Evolutionary conservation across 30 jellyfish, hydroid and myxozoan genomes (phyloP).

Genomic region (Turritopsis rubra): DNA sequence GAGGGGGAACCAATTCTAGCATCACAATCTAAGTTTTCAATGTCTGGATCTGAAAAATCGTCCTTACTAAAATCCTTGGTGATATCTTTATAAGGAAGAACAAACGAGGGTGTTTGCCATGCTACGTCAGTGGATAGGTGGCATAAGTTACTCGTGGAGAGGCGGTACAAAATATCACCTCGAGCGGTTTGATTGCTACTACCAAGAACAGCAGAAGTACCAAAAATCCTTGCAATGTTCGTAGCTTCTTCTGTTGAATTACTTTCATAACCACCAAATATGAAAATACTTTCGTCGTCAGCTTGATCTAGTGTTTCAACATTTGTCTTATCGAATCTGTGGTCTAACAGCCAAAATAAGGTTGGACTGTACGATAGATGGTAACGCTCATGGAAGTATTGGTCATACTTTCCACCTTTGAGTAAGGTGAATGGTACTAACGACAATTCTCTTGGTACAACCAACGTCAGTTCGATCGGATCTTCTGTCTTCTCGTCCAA

Average conservation of each 20-base stretch:
- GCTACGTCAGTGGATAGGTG: conserved; percentile 79
- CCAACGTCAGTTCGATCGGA: conserved; percentile 34
- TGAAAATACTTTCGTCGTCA: conserved; percentile 22
- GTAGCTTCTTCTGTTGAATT: conserved; percentile 26
- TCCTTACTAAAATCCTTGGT: conserved; percentile 43
- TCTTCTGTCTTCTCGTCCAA: conserved; percentile 15
- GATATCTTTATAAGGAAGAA: conserved; percentile 64
- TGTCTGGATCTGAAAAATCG: conserved; percentile 56
- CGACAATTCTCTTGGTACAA: conserved; percentile 74
- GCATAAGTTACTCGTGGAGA: conserved; percentile 48
- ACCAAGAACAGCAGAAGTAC: conserved; percentile 29
- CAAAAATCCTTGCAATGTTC: conserved; percentile 25
- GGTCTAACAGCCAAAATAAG: conserved; percentile 27
- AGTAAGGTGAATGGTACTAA: conserved; percentile 78
- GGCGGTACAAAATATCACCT: conserved; percentile 41
- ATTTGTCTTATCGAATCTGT: neutral
- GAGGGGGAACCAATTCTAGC: conserved; percentile 49
- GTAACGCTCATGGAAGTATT: conserved; percentile 48
- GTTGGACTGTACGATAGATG: conserved; percentile 25
- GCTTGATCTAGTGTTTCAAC: neutral
- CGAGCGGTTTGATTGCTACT: conserved; percentile 31
- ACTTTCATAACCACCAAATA: conserved; percentile 25
- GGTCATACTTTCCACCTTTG: conserved; percentile 33
- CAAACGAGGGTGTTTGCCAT: conserved; percentile 64
- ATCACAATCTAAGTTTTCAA: conserved; percentile 54